phyloP scores from a whole-genome alignment of 2,888 invertebrate species.

The Campopleginae sp. region DNA sequence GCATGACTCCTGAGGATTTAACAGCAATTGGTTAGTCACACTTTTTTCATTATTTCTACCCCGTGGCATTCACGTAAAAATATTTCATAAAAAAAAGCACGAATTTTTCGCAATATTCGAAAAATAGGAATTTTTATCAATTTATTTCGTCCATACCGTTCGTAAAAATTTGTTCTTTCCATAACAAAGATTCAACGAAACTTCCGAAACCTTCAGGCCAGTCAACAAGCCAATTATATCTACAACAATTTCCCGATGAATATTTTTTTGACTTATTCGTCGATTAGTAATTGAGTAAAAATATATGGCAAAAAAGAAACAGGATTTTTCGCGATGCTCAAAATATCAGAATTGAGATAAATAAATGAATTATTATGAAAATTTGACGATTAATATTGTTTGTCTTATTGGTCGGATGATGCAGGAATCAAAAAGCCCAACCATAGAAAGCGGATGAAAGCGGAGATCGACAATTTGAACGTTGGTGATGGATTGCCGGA shows the following conservation, averaged over 20 bases:
- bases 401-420: neutral
- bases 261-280: slow-evolving; percentile 1
- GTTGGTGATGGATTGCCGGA: slow-evolving; percentile 98
- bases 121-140: no score
- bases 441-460: slow-evolving; percentile 97
- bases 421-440: slow-evolving; percentile 96
- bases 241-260: neutral
- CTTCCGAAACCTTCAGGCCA: no score
- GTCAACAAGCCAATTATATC: no score
- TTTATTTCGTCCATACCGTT: no score
- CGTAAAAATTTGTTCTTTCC: no score
- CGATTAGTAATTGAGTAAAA: no score
- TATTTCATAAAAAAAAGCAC: neutral
- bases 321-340: no score
- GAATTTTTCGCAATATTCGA: no score
- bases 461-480: slow-evolving; percentile 97
- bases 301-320: no score
- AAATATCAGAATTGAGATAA: neutral
- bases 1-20: slow-evolving; percentile 99
- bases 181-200: no score
- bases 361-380: neutral
- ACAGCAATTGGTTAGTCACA: slow-evolving; percentile 88
- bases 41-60: neutral
- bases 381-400: neutral
- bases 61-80: no score